phyloP scores from a whole-genome alignment of 2,113 vertebrate species.

The Crotalus horridus region DNA sequence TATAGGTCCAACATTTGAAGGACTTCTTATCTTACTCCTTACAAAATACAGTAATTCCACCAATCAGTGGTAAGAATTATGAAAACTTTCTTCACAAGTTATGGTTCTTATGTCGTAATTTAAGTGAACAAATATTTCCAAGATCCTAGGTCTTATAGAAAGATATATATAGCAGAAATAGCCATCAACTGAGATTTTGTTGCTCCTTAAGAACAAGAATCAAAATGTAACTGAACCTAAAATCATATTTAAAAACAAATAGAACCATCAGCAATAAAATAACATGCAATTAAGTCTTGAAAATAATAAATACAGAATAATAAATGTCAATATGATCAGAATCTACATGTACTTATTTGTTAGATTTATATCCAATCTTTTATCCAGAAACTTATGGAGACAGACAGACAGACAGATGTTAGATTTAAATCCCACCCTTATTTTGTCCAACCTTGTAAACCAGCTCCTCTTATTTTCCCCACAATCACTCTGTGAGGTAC shows the following conservation, averaged over 20 bases:
- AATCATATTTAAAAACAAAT: background rate
- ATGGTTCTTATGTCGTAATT: background rate
- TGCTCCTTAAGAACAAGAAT: background rate
- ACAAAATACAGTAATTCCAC: constrained; percentile 56
- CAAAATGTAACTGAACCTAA: background rate
- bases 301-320: background rate
- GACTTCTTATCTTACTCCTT: constrained; percentile 61
- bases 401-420: background rate
- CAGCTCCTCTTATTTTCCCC: background rate
- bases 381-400: background rate
- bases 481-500: background rate
- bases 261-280: background rate
- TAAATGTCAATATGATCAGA: background rate
- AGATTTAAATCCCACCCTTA: background rate
- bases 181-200: background rate
- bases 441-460: background rate
- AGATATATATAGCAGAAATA: background rate
- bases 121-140: background rate
- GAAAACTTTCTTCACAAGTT: background rate
- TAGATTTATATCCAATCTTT: background rate
- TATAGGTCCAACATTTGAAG: constrained; percentile 54
- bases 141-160: background rate
- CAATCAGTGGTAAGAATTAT: constrained; percentile 59
- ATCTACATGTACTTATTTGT: background rate
- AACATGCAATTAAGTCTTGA: background rate